Evolutionary conservation across 2,113 vertebrate species (phyloP).

Genomic region (Calidris pygmaea): DNA sequence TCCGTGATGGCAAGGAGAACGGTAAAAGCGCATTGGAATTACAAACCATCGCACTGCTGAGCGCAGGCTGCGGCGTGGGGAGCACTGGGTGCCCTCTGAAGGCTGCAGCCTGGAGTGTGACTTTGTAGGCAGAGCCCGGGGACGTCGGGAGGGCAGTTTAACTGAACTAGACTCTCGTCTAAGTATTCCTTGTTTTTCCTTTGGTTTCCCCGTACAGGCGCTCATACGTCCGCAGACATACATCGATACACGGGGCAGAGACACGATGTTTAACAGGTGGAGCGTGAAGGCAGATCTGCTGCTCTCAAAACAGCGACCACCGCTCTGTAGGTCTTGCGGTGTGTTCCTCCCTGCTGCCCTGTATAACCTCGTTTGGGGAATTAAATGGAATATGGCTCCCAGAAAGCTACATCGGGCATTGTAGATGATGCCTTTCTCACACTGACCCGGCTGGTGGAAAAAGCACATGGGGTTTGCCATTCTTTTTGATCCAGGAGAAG

Average conservation of each 20-base stretch:
- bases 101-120: background rate
- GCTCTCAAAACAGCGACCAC: background rate
- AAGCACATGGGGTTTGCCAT: accelerated
- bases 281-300: accelerated
- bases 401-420: accelerated
- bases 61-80: background rate
- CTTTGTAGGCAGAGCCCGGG: background rate
- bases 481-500: background rate
- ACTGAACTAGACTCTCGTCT: background rate
- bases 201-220: background rate
- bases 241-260: accelerated
- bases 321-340: accelerated
- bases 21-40: background rate
- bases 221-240: background rate
- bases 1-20: background rate
- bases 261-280: accelerated
- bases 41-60: background rate
- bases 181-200: background rate
- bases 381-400: background rate
- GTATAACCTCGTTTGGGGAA: background rate
- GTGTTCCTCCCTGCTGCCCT: background rate
- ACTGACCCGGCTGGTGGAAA: background rate
- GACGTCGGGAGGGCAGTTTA: background rate
- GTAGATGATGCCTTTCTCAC: background rate
- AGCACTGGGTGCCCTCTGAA: background rate